Evolutionary conservation across 2,797 vertebrate species (phyloP).

Genomic region (Chrysocyon brachyurus): DNA sequence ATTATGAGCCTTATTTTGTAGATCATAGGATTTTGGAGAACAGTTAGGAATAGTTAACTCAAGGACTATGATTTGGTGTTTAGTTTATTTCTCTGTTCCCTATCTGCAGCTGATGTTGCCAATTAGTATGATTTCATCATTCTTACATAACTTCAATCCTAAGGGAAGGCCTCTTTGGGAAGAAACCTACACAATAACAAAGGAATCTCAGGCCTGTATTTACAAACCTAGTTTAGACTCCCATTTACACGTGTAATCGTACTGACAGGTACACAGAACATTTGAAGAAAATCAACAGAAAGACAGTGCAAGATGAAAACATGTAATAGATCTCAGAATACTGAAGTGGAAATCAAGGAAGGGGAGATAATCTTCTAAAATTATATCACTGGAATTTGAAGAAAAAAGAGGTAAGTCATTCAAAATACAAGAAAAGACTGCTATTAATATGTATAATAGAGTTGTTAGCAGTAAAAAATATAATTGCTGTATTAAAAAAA

Average conservation of each 20-base stretch:
- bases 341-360: neutral
- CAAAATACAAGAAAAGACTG: neutral
- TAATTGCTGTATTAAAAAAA: neutral
- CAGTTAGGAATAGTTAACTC: neutral
- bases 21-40: neutral
- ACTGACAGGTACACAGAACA: neutral
- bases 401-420: neutral
- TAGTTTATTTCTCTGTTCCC: neutral
- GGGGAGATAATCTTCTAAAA: neutral
- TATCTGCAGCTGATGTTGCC: neutral
- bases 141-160: neutral
- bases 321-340: neutral
- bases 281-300: constrained; percentile 6
- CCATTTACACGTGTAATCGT: neutral
- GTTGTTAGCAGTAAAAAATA: neutral
- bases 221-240: neutral
- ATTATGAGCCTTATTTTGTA: neutral
- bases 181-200: neutral
- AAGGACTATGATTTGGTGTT: neutral
- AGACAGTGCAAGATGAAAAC: neutral
- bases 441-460: neutral
- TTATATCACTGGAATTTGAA: neutral
- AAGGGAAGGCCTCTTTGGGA: neutral
- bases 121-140: neutral
- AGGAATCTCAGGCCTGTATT: neutral